These are phyloP conservation scores for Cylindroiulus punctatus DNA, from an alignment of 2,888 invertebrate genomes.

Conservation along the genomic window DNA sequence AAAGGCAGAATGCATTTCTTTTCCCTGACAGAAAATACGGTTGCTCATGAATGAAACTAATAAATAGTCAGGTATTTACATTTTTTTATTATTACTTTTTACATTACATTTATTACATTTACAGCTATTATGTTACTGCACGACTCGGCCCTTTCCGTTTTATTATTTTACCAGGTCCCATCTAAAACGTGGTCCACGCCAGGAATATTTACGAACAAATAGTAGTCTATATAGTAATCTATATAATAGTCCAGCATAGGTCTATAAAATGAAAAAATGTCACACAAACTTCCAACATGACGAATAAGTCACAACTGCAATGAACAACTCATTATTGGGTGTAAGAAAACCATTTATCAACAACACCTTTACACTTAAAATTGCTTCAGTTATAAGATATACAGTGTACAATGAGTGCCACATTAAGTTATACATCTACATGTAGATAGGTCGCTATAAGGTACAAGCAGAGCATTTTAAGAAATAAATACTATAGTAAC, in stretches of 20 bases:
- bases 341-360: too few species aligned
- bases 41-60: background rate
- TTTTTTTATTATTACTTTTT: too few species aligned
- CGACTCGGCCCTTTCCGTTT: background rate
- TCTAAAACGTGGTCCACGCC: background rate
- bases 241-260: too few species aligned
- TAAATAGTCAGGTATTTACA: background rate
- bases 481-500: too few species aligned
- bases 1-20: background rate
- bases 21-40: background rate
- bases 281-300: background rate
- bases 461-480: too few species aligned
- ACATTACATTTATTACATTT: too few species aligned
- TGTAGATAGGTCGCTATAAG: too few species aligned
- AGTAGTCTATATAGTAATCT: background rate
- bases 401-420: too few species aligned
- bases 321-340: background rate
- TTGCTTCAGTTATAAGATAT: background rate
- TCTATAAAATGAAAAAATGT: background rate
- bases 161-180: background rate
- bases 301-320: background rate
- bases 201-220: background rate
- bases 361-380: background rate
- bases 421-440: too few species aligned
- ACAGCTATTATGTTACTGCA: background rate